A percentile compares a stretch with the other conserved stretches of the same genome.
Conservation (phyloP, 2,113 vertebrate genomes). For the Chaetodon auriga region DNA sequence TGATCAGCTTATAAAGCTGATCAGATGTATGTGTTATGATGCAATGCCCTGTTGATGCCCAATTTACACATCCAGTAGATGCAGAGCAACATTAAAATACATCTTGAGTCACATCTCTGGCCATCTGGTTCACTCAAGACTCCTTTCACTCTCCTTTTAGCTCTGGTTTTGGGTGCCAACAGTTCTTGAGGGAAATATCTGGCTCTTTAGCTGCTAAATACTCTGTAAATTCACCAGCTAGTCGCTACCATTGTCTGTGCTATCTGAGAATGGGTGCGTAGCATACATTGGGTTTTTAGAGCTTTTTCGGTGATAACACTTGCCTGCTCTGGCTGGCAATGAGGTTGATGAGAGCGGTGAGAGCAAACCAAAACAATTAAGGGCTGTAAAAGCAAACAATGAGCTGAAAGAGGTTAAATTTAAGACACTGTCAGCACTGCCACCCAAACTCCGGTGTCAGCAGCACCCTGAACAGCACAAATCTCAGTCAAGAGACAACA, state of each 20-base stretch:
- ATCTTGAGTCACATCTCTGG: no score
- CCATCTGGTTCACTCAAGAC: neutral
- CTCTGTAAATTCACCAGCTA: neutral
- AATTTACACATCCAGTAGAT: neutral
- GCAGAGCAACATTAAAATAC: no score
- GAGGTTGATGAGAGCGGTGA: neutral
- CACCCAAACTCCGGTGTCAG: constrained; percentile 35
- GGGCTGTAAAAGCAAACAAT: neutral
- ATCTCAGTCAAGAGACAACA: constrained; percentile 36
- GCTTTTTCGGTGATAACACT: neutral
- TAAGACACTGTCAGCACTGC: constrained; percentile 23
- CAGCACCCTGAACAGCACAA: constrained; percentile 8
- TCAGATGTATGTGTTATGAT: neutral
- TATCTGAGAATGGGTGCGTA: neutral
- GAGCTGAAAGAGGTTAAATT: neutral
- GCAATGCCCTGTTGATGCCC: neutral
- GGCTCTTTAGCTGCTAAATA: neutral
- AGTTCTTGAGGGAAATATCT: neutral
- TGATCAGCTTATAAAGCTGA: neutral
- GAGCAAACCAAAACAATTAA: neutral
- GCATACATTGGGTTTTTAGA: neutral
- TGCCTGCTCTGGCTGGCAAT: neutral
- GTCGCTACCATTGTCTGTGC: neutral
- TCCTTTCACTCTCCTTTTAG: neutral
- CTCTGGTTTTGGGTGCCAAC: neutral